A percentile compares a stretch with the other conserved stretches of the same genome.
phyloP scores from a whole-genome alignment of 1,140 invertebrate species.

The Uloborus diversus region DNA sequence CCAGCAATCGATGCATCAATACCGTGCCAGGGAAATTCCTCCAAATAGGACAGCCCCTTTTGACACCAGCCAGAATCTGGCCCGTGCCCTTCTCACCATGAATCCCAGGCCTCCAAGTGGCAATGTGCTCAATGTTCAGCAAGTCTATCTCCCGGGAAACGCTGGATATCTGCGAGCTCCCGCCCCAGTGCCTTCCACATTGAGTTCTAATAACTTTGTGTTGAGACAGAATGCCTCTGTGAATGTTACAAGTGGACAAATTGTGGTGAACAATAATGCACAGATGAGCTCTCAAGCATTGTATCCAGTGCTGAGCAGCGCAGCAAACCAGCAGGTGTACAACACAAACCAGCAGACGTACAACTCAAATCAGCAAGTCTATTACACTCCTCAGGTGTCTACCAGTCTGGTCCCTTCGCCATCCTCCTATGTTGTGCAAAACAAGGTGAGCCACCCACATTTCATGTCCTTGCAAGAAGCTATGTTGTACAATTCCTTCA shows the following conservation, averaged over 20 bases:
- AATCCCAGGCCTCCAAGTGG: not conserved
- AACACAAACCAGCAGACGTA: not conserved
- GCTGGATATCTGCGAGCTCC: not conserved
- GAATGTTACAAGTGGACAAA: not conserved
- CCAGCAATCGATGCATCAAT: too few species aligned
- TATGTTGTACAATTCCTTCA: too few species aligned
- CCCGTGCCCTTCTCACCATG: not conserved
- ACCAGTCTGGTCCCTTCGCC: too few species aligned
- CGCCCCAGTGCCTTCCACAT: not conserved
- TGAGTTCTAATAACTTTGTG: not conserved
- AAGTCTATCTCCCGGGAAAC: not conserved
- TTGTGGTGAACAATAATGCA: not conserved
- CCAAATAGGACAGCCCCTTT: constrained; percentile 30
- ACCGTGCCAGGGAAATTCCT: not conserved
- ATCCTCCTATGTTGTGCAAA: not conserved
- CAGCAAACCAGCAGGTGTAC: not conserved
- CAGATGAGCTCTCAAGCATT: not conserved
- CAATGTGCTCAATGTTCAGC: not conserved
- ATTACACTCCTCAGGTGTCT: too few species aligned
- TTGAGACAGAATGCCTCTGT: not conserved
- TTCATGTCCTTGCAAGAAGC: too few species aligned
- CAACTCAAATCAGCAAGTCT: not conserved
- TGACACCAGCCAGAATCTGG: not conserved
- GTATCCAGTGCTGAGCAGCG: not conserved
- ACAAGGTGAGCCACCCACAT: not conserved